Conservation (phyloP, 2,797 vertebrate genomes). For the Lateolabrax maculatus region DNA sequence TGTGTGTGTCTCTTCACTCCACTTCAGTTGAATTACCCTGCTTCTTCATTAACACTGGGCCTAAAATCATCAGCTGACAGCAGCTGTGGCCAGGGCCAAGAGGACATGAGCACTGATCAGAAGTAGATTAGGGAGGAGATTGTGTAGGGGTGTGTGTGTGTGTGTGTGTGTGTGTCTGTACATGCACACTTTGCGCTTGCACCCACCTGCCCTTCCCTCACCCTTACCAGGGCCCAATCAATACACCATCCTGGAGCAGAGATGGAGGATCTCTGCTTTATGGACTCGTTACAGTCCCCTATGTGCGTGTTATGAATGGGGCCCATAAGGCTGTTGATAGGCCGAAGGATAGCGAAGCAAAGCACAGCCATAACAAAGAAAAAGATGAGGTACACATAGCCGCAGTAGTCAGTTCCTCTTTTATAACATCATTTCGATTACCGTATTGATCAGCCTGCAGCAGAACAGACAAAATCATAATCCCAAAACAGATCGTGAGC, state of each 20-base stretch:
- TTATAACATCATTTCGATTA: constrained; percentile 79
- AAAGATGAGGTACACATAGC: constrained; percentile 50
- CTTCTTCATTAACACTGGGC: constrained; percentile 75
- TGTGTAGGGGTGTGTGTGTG: constrained; percentile 13
- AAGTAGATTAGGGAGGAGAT: constrained; percentile 73
- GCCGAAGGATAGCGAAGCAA: constrained; percentile 65
- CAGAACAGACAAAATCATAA: constrained; percentile 72
- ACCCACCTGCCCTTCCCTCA: constrained; percentile 57
- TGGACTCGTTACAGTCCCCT: constrained; percentile 77
- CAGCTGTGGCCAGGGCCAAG: constrained; percentile 69
- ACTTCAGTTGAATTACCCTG: constrained; percentile 59
- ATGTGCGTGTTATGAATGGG: constrained; percentile 78
- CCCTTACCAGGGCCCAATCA: constrained; percentile 64
- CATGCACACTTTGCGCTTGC: constrained; percentile 8
- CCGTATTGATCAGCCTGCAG: constrained; percentile 75
- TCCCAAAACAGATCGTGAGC: constrained; percentile 58
- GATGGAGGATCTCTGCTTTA: constrained; percentile 74
- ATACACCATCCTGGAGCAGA: constrained; percentile 73
- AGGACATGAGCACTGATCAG: constrained; percentile 73
- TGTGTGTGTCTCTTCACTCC: constrained; percentile 29
- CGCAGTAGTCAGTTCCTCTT: constrained; percentile 60
- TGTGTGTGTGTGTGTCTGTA: constrained; percentile 13
- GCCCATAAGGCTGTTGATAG: constrained; percentile 70
- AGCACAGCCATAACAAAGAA: constrained; percentile 68
- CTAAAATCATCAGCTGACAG: constrained; percentile 77